A percentile compares a stretch with the other conserved stretches of the same genome.
These are phyloP conservation scores for Siniperca knerii DNA, from an alignment of 2,113 vertebrate species.

Conservation along the genomic window DNA sequence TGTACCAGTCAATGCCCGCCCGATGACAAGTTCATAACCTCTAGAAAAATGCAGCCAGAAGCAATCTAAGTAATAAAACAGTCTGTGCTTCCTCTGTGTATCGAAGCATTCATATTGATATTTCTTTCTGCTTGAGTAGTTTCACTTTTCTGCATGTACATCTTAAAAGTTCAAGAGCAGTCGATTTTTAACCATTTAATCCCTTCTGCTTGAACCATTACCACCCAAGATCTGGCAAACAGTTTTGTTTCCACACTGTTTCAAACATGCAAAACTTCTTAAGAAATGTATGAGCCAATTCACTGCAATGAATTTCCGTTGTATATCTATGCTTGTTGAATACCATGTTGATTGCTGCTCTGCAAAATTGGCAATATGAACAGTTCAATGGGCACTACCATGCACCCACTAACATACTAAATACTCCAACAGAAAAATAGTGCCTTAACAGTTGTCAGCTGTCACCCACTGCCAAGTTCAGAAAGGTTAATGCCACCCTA, in stretches of 20 bases:
- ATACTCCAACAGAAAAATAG: conserved; percentile 16
- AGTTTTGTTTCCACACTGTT: not conserved
- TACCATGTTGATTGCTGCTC: too few species aligned
- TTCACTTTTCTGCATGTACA: conserved; percentile 31
- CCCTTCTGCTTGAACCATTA: not conserved
- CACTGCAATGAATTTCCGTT: not conserved
- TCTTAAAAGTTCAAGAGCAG: conserved; percentile 51
- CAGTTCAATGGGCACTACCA: not conserved
- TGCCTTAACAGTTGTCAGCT: not conserved
- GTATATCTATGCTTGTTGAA: not conserved
- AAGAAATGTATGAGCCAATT: not conserved
- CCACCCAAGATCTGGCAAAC: not conserved
- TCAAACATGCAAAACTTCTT: not conserved
- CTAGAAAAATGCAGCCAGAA: conserved; percentile 28
- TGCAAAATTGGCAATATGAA: not conserved
- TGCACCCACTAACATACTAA: not conserved
- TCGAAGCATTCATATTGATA: conserved; percentile 40
- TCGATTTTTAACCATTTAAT: conserved; percentile 35
- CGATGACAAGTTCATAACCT: conserved; percentile 52
- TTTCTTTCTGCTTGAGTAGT: conserved; percentile 32
- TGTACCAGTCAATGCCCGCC: conserved; percentile 8
- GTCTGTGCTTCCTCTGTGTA: conserved; percentile 21
- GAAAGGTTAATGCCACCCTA: conserved; percentile 43
- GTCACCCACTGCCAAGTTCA: conserved; percentile 31
- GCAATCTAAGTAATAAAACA: conserved; percentile 26